Base-by-base conservation (phyloP, 2,113 vertebrate species). In the Suncus etruscus region DNA sequence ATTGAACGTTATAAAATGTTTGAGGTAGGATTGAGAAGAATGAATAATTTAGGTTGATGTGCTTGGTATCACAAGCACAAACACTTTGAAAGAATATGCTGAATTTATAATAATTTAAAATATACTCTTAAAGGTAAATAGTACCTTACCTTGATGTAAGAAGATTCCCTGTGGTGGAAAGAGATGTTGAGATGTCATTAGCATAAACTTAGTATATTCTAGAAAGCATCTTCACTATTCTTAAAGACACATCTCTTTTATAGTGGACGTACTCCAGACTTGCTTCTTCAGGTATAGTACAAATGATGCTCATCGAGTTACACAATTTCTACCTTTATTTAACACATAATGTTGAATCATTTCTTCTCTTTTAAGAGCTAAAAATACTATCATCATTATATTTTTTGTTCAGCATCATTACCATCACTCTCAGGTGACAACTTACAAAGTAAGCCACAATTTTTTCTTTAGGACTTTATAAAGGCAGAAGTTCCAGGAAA, bases 401-500 rank as follows among this genome's bases (percentile, higher is more conserved):
- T 66, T 97, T 83, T 97, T 89, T 20, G 63, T 94, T 96, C 91
- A 94, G 95, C 81, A 83, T 54, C 12, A 84, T 97, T 97, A 82
- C 91, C 18, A 61, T 96, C 94, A 93, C 87, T 97, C 89, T 94
- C 93, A 96, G 89, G 90, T 93, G 94, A 94, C 93, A 97, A 96
- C 94, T 97, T 96, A 95, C 97, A 96, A 96, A 97, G 85, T 92
- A 96, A 95, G 97, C 91, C 94, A 96, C 25, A 86, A 94, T 97
- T 95, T 97, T 88, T 92, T 95, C 96, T 96, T 95, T 79, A 95
- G 95, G 95, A 90, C 90, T 98, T 97, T 96, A 95, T 85, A 91
- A 96, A 94, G 96, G 93, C 94, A 94, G 95, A 96, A 95, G 97
- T 95, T 97, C 95, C 96, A 97, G 89, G 92, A 95, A 93, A 94